Conservation (phyloP, 2,797 vertebrate species). For the Simalia tracyae region DNA sequence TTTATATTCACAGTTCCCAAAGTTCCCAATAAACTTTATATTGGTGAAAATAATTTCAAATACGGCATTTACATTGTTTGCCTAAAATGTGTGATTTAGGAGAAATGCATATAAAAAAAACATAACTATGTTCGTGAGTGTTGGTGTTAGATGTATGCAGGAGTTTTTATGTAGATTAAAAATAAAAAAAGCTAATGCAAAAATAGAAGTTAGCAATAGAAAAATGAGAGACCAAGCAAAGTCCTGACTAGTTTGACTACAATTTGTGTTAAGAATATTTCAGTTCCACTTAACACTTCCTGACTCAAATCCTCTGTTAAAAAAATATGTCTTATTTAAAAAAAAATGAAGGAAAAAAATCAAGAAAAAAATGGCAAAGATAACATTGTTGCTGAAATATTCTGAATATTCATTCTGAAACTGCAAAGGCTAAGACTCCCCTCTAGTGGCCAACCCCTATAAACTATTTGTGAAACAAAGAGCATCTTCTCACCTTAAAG, state of each 20-base stretch:
- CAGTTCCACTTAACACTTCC: neutral
- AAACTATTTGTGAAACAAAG: neutral
- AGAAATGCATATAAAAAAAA: neutral
- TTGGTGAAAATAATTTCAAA: neutral
- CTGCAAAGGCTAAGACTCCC: neutral
- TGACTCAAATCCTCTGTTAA: neutral
- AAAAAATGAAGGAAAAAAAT: neutral
- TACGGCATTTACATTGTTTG: neutral
- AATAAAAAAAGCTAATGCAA: neutral
- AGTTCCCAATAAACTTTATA: neutral
- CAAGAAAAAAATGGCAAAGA: neutral
- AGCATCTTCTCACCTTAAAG: neutral
- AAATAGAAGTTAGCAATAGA: neutral
- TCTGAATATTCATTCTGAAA: neutral
- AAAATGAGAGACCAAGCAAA: neutral
- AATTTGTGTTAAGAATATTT: neutral
- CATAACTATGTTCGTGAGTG: neutral
- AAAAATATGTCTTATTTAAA: neutral
- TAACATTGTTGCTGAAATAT: neutral
- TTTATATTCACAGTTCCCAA: neutral
- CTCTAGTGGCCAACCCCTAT: conserved; percentile 13
- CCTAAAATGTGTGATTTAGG: neutral
- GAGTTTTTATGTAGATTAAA: neutral
- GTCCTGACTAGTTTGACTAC: neutral
- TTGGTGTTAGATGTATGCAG: neutral